Evolutionary conservation across 23 tunicate species (phyloP).

Genomic region (Ascidia mentula): DNA sequence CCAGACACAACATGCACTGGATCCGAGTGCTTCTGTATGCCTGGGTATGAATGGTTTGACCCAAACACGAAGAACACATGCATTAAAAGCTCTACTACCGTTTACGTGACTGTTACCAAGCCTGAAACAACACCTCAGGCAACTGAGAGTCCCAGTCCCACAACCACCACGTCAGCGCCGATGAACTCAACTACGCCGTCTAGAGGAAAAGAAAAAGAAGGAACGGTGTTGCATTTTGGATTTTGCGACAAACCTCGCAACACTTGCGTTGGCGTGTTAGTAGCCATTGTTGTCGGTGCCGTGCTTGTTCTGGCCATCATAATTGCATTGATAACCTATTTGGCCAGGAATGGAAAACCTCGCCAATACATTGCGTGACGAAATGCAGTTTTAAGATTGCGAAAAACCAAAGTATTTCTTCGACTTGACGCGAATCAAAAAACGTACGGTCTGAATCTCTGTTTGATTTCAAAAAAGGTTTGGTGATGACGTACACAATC

Average conservation of each 20-base stretch:
- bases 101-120: background rate
- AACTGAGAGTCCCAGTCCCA: background rate
- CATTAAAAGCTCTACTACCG: background rate
- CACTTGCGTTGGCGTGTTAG: background rate
- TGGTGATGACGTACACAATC: no score
- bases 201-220: background rate
- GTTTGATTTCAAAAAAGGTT: no score
- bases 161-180: background rate
- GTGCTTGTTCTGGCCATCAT: background rate
- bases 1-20: background rate
- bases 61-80: background rate
- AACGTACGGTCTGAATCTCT: no score
- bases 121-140: background rate
- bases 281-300: background rate
- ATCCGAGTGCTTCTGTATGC: background rate
- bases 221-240: background rate
- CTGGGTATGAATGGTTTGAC: background rate
- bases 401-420: no score
- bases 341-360: background rate
- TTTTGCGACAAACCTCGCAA: constrained; percentile 3
- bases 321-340: background rate
- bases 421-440: no score
- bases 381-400: background rate
- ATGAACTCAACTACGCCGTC: background rate
- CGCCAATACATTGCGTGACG: background rate